Percentiles rank a stretch among this genome's conserved stretches.
Evolutionary conservation across 2,797 vertebrate genomes (phyloP).

Genomic region (Danionella dracula): DNA sequence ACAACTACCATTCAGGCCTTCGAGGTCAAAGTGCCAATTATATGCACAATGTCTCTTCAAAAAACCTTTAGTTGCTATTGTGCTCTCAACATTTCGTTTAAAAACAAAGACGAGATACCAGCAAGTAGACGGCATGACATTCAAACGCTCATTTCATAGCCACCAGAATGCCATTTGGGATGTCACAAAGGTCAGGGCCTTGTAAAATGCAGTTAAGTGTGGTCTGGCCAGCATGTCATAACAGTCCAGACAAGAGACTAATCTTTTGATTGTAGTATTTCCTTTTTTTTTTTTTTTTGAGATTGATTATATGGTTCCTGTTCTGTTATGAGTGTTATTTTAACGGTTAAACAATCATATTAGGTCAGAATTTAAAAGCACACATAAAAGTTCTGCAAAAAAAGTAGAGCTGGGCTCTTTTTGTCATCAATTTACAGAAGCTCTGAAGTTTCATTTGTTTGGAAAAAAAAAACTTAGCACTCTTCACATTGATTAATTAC

Average conservation of each 20-base stretch:
- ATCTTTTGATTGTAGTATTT: no score
- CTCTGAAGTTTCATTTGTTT: no score
- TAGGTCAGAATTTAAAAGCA: no score
- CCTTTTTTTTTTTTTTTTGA: no score
- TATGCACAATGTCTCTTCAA: constrained; percentile 58
- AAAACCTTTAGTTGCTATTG: constrained; percentile 62
- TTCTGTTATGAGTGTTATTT: no score
- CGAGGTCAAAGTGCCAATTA: constrained; percentile 50
- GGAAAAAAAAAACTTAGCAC: no score
- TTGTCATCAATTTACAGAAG: no score
- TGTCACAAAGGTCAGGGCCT: constrained; percentile 53
- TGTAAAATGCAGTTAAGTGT: constrained; percentile 38
- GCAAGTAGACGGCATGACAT: constrained; percentile 53
- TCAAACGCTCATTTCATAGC: constrained; percentile 53
- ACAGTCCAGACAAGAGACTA: background rate
- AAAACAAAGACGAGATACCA: constrained; percentile 60
- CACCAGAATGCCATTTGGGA: constrained; percentile 49
- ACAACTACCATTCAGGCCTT: constrained; percentile 53
- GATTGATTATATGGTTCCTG: no score
- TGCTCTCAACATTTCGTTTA: constrained; percentile 56
- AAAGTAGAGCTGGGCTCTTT: no score
- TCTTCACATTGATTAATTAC: no score
- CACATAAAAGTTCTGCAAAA: no score
- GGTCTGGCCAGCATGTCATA: constrained; percentile 21
- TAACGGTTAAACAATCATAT: no score